Evolutionary conservation across 2,797 vertebrate genomes (phyloP).

Genomic region (Siniperca undulata): DNA sequence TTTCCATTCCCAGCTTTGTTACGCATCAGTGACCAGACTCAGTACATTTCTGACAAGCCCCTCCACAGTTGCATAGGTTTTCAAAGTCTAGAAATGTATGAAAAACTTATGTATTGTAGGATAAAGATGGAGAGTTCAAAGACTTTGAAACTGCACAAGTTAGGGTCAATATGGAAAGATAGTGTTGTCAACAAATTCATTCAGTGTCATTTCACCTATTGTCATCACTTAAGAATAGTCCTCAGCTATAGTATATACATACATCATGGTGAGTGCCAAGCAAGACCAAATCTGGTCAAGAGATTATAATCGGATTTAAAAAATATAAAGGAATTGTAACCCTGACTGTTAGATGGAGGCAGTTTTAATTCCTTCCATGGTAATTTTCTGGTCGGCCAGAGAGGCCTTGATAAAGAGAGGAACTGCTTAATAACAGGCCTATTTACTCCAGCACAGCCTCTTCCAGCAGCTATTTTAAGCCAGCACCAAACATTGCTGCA

Average conservation of each 20-base stretch:
- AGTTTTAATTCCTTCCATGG: conserved; percentile 29
- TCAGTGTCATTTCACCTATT: background rate
- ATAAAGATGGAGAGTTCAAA: background rate
- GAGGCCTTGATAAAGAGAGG: conserved; percentile 51
- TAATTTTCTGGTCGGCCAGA: conserved; percentile 41
- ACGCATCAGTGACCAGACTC: conserved; percentile 45
- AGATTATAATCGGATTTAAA: background rate
- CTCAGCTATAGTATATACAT: background rate
- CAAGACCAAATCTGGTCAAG: background rate
- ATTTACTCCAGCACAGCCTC: conserved; percentile 52
- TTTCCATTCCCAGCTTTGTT: conserved; percentile 64
- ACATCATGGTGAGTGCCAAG: background rate
- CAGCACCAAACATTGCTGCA: conserved; percentile 52
- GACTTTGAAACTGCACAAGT: background rate
- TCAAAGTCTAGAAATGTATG: background rate
- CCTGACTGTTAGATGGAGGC: conserved; percentile 9
- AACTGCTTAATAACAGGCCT: conserved; percentile 68
- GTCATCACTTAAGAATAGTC: background rate
- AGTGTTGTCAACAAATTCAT: background rate
- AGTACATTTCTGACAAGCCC: conserved; percentile 8
- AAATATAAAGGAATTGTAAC: background rate
- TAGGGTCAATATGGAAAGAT: background rate
- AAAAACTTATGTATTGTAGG: background rate
- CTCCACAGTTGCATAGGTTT: background rate
- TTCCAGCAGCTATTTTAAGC: conserved; percentile 70